phyloP scores from a whole-genome alignment of 2,888 invertebrate genomes.

The Watsonalla binaria region DNA sequence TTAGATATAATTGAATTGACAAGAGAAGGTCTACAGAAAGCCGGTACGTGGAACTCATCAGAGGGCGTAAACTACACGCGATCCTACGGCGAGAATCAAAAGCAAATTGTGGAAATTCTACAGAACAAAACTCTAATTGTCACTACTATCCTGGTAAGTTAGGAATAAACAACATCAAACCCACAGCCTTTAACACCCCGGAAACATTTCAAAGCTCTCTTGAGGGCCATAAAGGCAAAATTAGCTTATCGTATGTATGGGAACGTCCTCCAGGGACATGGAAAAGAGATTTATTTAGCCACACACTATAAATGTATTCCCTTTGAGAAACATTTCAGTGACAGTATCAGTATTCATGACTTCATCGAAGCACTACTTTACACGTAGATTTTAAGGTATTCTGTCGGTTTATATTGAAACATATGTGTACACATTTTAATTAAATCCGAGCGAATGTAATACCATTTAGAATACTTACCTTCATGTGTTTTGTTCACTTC shows the following conservation, averaged over 20 bases:
- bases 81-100: slow-evolving; percentile 90
- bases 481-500: slow-evolving; percentile 33
- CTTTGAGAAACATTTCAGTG: too few relatives aligned
- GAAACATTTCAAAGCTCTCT: slow-evolving; percentile 45
- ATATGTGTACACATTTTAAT: too few relatives aligned
- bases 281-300: slow-evolving; percentile 39
- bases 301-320: slow-evolving; percentile 39
- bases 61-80: slow-evolving; percentile 93
- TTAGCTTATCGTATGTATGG: slow-evolving; percentile 43
- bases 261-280: slow-evolving; percentile 32
- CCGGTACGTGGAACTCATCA: slow-evolving; percentile 93
- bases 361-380: too few relatives aligned
- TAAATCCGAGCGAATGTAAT: too few relatives aligned
- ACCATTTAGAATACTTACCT: slow-evolving; percentile 11
- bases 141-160: slow-evolving; percentile 92
- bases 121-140: slow-evolving; percentile 95
- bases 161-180: slow-evolving; percentile 23
- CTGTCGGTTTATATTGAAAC: too few relatives aligned
- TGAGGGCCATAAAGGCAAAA: slow-evolving; percentile 48
- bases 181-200: slow-evolving; percentile 36
- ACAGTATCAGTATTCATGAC: too few relatives aligned
- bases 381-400: too few relatives aligned
- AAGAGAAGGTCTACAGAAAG: slow-evolving; percentile 89
- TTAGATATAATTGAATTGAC: slow-evolving; percentile 95
- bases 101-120: slow-evolving; percentile 92